phyloP scores from a whole-genome alignment of 2,888 invertebrate genomes.

The Psylliodes chrysocephalus region DNA sequence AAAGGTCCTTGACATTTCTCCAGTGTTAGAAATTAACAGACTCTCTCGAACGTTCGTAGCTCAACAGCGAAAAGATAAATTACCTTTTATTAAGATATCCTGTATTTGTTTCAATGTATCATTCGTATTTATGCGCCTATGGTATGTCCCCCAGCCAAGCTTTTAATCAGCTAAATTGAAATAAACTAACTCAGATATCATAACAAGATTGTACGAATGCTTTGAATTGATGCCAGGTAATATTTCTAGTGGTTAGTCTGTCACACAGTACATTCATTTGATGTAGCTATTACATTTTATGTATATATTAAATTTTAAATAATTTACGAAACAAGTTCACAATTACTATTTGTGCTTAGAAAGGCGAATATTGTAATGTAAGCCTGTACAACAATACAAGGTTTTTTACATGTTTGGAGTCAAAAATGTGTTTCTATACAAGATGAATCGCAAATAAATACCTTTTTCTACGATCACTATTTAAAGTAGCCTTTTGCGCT shows the following conservation, averaged over 20 bases:
- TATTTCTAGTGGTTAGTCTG: background rate
- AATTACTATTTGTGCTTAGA: too few relatives aligned
- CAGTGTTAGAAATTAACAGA: conserved; percentile 2
- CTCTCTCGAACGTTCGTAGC: background rate
- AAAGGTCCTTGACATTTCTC: conserved; percentile 11
- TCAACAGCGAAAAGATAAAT: conserved; percentile 11
- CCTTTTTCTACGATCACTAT: too few relatives aligned
- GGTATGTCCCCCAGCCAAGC: background rate
- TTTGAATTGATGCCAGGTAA: background rate
- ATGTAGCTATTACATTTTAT: too few relatives aligned
- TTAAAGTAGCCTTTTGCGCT: too few relatives aligned
- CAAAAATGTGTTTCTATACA: too few relatives aligned
- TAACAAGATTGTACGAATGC: background rate
- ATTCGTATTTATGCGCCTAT: background rate
- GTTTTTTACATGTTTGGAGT: too few relatives aligned
- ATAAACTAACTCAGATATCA: background rate
- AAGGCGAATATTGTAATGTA: too few relatives aligned
- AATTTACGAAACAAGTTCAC: too few relatives aligned
- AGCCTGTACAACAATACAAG: too few relatives aligned
- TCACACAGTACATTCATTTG: too few relatives aligned
- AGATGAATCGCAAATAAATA: too few relatives aligned
- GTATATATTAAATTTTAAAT: too few relatives aligned
- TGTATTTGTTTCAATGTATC: conserved; percentile 23
- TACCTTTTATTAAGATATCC: conserved; percentile 30
- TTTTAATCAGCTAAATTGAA: conserved; percentile 11